Evolutionary conservation across 2,888 invertebrate species (phyloP).

Genomic region (Prosapia bicincta): DNA sequence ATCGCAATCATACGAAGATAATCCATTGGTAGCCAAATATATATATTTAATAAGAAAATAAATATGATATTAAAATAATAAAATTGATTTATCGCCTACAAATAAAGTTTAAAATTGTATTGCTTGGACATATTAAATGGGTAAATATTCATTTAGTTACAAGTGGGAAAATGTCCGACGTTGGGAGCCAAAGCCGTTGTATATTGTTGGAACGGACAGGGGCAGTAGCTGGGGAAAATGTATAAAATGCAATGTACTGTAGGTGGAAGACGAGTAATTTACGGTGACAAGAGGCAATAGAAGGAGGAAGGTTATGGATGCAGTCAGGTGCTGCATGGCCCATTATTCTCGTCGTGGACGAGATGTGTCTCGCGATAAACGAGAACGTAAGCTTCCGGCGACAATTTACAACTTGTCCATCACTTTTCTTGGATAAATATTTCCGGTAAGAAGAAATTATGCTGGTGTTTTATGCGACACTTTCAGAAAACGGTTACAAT

Average conservation of each 20-base stretch:
- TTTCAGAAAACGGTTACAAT: no score
- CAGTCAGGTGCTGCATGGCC: background rate
- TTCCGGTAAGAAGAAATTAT: background rate
- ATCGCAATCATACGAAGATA: no score
- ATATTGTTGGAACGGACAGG: no score
- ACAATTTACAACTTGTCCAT: background rate
- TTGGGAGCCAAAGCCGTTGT: no score
- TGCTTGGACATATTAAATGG: no score
- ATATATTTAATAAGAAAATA: no score
- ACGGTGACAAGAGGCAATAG: background rate
- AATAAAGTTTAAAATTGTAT: no score
- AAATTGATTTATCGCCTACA: no score
- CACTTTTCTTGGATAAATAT: background rate
- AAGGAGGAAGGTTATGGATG: background rate
- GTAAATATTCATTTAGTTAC: no score
- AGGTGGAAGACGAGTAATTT: conserved; percentile 7
- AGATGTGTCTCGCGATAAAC: background rate
- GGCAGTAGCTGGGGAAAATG: background rate
- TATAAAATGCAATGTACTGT: background rate
- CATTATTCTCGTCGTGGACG: background rate
- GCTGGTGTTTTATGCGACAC: background rate
- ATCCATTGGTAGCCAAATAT: no score
- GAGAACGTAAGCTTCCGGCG: background rate
- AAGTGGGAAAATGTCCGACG: no score
- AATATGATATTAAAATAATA: no score